These are phyloP conservation scores for Caenorhabditis briggsae DNA, from an alignment of 1,140 invertebrate species.

Conservation along the genomic window DNA sequence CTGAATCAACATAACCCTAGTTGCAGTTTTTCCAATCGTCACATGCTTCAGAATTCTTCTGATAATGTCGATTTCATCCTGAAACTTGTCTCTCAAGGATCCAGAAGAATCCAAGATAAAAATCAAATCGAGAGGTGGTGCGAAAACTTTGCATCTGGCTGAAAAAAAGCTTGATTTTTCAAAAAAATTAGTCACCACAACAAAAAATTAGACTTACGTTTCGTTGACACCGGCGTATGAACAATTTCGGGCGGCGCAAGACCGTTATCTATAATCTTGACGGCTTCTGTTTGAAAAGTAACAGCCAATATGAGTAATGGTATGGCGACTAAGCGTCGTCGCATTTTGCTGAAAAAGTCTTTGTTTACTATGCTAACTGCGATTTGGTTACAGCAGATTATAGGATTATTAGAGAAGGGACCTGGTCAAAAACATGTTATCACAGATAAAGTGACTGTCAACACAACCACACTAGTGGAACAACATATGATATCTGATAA, in stretches of 20 bases:
- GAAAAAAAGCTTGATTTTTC: constrained; percentile 57
- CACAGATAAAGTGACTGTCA: not conserved
- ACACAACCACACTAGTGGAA: not conserved
- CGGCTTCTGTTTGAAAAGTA: constrained; percentile 36
- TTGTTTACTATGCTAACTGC: not conserved
- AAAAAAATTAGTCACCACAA: not conserved
- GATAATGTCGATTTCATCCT: constrained; percentile 76
- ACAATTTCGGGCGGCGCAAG: constrained; percentile 77
- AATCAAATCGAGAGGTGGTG: constrained; percentile 73
- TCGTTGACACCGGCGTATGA: constrained; percentile 74
- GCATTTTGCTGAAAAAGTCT: not conserved
- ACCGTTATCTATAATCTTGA: constrained; percentile 75
- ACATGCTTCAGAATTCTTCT: constrained; percentile 75
- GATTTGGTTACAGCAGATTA: constrained; percentile 48
- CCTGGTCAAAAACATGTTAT: constrained; percentile 51
- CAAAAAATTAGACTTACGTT: constrained; percentile 76
- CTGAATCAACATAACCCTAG: constrained; percentile 75
- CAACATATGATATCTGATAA: constrained; percentile 8
- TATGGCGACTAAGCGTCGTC: constrained; percentile 43
- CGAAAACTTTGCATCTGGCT: constrained; percentile 75
- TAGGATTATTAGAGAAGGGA: not conserved
- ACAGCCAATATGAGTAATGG: constrained; percentile 49
- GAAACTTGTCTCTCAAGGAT: constrained; percentile 74
- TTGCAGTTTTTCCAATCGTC: constrained; percentile 74
- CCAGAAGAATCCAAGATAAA: constrained; percentile 77